A percentile compares a stretch with the other conserved stretches of the same genome.
phyloP scores from a whole-genome alignment of 2,113 vertebrate species.

The Muscicapa adusta region DNA sequence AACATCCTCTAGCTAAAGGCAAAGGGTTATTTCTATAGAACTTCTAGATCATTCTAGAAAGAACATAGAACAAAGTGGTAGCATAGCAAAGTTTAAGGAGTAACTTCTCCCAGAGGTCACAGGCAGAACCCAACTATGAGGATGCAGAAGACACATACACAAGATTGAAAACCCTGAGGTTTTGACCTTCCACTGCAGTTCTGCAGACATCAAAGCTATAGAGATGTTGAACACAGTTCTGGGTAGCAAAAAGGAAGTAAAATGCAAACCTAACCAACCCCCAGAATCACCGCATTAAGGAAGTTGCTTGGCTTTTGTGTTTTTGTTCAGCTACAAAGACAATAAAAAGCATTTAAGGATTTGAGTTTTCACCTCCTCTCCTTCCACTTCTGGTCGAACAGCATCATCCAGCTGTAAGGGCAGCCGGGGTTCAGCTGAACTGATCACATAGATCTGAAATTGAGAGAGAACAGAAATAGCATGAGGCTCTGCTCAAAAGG shows the following conservation, averaged over 20 bases:
- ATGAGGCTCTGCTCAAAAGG: not conserved
- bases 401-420: constrained; percentile 96
- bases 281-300: not conserved
- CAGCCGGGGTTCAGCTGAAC: constrained; percentile 89
- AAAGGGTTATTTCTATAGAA: not conserved
- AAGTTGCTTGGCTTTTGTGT: not conserved
- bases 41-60: not conserved
- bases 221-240: not conserved
- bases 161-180: not conserved
- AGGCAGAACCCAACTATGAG: not conserved
- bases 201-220: not conserved
- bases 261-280: not conserved
- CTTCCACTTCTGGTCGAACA: constrained; percentile 88
- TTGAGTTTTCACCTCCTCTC: constrained; percentile 87
- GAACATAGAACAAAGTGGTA: not conserved
- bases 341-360: not conserved
- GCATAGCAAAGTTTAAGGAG: not conserved
- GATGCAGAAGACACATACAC: not conserved
- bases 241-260: not conserved
- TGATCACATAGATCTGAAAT: constrained; percentile 93
- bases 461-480: constrained; percentile 65
- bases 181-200: not conserved
- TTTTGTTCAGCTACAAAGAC: not conserved
- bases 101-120: not conserved
- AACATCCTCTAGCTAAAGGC: not conserved